Evolutionary conservation across 2,797 vertebrate genomes (phyloP).

Genomic region (Urosaurus nigricauda): DNA sequence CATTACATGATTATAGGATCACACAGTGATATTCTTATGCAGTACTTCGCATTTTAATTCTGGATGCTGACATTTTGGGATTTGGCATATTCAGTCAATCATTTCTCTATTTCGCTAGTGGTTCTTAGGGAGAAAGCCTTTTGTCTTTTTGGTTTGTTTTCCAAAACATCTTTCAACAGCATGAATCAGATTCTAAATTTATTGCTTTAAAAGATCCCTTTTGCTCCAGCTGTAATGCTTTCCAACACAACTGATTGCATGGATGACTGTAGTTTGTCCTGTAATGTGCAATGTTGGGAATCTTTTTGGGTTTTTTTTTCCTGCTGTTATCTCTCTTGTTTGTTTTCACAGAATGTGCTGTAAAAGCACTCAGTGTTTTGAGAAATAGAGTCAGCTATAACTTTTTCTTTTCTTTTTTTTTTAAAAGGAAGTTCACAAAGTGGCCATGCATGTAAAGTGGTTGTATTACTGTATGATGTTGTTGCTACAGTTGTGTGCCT

Average conservation of each 20-base stretch:
- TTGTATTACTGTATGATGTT: background rate
- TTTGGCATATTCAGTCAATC: background rate
- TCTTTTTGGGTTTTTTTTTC: too few relatives aligned
- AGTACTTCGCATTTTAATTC: background rate
- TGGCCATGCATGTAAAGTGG: background rate
- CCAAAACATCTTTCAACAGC: background rate
- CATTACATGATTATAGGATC: background rate
- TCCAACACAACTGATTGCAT: background rate
- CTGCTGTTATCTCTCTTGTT: background rate
- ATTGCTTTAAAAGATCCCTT: background rate
- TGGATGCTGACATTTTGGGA: background rate
- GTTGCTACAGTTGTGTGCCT: too few relatives aligned
- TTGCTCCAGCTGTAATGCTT: background rate
- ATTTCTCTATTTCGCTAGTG: background rate
- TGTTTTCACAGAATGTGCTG: background rate
- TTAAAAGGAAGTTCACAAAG: background rate
- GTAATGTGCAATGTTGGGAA: background rate
- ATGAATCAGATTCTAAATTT: background rate
- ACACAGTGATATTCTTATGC: background rate
- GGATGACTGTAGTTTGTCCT: background rate
- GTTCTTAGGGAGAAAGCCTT: background rate
- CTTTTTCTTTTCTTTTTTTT: too few relatives aligned
- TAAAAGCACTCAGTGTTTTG: background rate
- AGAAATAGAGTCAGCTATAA: background rate
- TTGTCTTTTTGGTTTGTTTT: background rate